Base-by-base conservation (phyloP, 2,888 invertebrate species). In the Matsumyia berberina region DNA sequence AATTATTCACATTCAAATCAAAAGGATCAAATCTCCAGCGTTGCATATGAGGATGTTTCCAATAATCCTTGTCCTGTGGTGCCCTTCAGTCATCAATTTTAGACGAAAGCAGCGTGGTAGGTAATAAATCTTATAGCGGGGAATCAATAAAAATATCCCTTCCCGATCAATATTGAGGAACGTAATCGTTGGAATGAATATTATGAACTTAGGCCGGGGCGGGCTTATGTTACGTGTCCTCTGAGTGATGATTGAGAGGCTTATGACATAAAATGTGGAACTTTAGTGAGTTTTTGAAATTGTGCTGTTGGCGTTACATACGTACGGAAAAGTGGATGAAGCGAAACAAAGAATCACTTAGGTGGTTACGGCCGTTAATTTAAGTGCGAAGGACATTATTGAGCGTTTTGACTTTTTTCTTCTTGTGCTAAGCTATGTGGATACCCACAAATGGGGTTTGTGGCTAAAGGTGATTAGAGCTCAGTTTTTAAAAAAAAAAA, bases 1-100 rank as follows among this genome's bases (percentile, higher is more conserved):
- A 57, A 70, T 58, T 58, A 70, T 70, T 58, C 12, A 58, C 35
- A 29, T 46, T 29, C 58, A 8, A 70, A 58, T 58, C 37, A 58
- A 24, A 24, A 64, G 44, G 44, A 64, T 51, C 49, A 29, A 24
- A 46, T 35, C 64, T 17, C 35, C 35, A 24, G 4, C 19, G 33
- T 6, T 33, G 7, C 24, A 15, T 9, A 29, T 5, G 11, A 5
- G 15, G 17, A 19, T 42, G 12, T 33, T 35, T 46, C 58, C 39
- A 57, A 67, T 55, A 67, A 55, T 57, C 37, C 37, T 44, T 66
- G 17, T 46, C 9, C 9, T 24, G 24, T 24, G 24, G 24, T 1
- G 24, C 9, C 11, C 15, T n/a, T 4, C 2, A 17, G 49, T 49
- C 19, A 24, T 33, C 12, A 33, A 49, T 64, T 17, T 64, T 35